These are phyloP conservation scores for Drosophila nigritarsus DNA, from an alignment of 2,888 invertebrate genomes.

Conservation along the genomic window DNA sequence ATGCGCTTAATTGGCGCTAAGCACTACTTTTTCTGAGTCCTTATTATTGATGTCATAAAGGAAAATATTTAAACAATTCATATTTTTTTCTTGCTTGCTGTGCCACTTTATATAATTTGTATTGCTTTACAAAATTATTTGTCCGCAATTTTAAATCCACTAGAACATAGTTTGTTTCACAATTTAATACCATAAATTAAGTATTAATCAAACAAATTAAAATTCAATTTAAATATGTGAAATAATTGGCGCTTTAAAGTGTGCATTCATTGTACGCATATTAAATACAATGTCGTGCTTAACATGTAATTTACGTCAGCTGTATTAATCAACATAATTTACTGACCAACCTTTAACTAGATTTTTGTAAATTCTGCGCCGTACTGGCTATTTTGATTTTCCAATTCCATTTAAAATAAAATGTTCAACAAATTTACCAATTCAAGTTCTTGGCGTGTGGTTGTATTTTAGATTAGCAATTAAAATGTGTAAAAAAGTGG, in stretches of 20 bases:
- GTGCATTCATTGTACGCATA: background rate
- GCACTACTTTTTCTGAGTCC: background rate
- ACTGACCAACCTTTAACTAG: constrained; percentile 10
- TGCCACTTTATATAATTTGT: background rate
- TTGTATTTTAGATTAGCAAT: background rate
- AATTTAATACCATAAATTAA: constrained; percentile 31
- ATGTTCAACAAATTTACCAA: constrained; percentile 19
- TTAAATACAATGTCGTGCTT: background rate
- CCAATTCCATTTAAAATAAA: background rate
- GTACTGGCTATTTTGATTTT: background rate
- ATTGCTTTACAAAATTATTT: background rate
- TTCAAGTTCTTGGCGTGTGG: background rate
- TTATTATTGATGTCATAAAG: background rate
- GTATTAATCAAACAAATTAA: constrained; percentile 42
- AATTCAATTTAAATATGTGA: constrained; percentile 29
- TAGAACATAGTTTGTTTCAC: constrained; percentile 1
- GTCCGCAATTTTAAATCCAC: background rate
- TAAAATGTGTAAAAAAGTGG: background rate
- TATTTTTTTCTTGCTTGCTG: background rate
- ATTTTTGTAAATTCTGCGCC: background rate
- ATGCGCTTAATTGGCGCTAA: constrained; percentile 26
- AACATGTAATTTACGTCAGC: background rate
- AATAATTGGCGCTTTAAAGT: constrained; percentile 23
- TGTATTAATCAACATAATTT: background rate
- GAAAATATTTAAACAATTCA: background rate